Evolutionary conservation across 2,797 vertebrate species (phyloP).

Genomic region (Acanthurus lineatus): DNA sequence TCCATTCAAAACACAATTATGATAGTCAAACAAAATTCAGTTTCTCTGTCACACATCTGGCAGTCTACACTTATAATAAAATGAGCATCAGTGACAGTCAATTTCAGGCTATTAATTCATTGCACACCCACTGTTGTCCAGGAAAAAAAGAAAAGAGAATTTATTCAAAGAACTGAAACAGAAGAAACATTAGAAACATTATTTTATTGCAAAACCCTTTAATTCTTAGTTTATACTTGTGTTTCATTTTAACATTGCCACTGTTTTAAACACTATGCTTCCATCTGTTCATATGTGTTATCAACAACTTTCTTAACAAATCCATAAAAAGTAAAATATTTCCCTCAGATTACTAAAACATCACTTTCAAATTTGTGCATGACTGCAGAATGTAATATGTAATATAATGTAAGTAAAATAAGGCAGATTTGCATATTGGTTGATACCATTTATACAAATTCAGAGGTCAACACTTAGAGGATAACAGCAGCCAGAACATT

Average conservation of each 20-base stretch:
- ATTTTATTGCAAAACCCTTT: not conserved
- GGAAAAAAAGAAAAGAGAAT: slow-evolving; percentile 9
- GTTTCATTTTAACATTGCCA: not conserved
- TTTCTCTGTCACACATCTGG: not conserved
- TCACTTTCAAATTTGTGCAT: slow-evolving; percentile 14
- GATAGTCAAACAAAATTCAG: not conserved
- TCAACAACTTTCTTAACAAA: not conserved
- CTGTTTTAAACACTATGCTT: not conserved
- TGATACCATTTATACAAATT: slow-evolving; percentile 6
- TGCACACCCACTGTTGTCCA: not conserved
- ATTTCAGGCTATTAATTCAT: not conserved
- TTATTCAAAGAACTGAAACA: slow-evolving; percentile 8
- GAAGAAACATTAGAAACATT: not conserved
- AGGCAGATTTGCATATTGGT: slow-evolving; percentile 27
- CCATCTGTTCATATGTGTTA: slow-evolving; percentile 15
- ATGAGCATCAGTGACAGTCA: not conserved
- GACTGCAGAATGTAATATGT: slow-evolving; percentile 10
- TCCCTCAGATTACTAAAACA: slow-evolving; percentile 22
- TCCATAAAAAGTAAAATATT: slow-evolving; percentile 13
- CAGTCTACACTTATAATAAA: not conserved
- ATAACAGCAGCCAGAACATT: slow-evolving; percentile 41
- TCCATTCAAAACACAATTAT: not conserved
- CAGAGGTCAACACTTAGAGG: slow-evolving; percentile 24
- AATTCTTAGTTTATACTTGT: not conserved
- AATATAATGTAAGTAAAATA: not conserved